Percentiles rank a stretch among this genome's conserved stretches.
Evolutionary conservation across 1,140 invertebrate species (phyloP).

Genomic region (Drosophila sproati): DNA sequence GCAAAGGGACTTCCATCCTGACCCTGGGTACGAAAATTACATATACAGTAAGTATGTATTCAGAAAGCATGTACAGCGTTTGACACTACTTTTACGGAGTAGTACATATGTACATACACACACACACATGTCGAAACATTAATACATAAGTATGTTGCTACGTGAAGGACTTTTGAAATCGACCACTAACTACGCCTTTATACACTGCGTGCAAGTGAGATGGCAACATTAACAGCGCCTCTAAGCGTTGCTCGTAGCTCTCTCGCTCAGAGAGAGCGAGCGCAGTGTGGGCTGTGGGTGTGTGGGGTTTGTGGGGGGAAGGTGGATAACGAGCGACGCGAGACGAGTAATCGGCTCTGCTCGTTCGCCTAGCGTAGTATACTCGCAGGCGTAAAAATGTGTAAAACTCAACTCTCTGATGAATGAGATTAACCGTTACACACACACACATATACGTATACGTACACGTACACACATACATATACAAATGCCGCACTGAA

Average conservation of each 20-base stretch:
- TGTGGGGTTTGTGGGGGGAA: slow-evolving; percentile 11
- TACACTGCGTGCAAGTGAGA: slow-evolving; percentile 46
- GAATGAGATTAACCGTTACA: slow-evolving; percentile 78
- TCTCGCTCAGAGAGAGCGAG: slow-evolving; percentile 29
- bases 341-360: slow-evolving; percentile 29
- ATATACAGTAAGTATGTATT: slow-evolving; percentile 36
- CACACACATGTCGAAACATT: background rate
- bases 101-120: slow-evolving; percentile 30
- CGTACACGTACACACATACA: background rate
- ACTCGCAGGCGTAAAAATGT: slow-evolving; percentile 78
- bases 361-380: slow-evolving; percentile 61
- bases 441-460: slow-evolving; percentile 33
- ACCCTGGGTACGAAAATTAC: slow-evolving; percentile 62
- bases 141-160: slow-evolving; percentile 17
- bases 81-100: slow-evolving; percentile 75
- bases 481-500: slow-evolving; percentile 41
- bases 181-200: slow-evolving; percentile 59
- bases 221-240: slow-evolving; percentile 61
- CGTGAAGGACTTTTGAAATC: slow-evolving; percentile 77
- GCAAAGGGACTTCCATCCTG: slow-evolving; percentile 58
- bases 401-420: slow-evolving; percentile 79
- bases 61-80: slow-evolving; percentile 32
- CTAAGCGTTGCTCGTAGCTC: slow-evolving; percentile 17
- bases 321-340: slow-evolving; percentile 4
- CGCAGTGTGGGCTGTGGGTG: background rate